Evolutionary conservation across 2,797 vertebrate species (phyloP), one percentile per base, ranked within the genome.

Genomic region (Hafferia zeledoni): DNA sequence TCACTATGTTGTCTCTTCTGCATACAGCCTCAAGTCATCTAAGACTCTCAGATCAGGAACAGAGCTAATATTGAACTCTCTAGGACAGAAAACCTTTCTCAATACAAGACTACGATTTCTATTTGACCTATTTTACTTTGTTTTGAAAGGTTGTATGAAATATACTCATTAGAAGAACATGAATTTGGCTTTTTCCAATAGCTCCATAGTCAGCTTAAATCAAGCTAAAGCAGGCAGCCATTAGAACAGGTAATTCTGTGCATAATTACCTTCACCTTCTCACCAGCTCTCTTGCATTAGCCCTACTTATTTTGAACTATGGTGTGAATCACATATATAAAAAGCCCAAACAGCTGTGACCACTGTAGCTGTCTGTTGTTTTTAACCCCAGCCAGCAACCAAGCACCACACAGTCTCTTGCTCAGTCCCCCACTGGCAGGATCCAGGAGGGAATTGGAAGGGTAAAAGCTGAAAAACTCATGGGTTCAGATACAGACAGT

Each of bases 131-230:
- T 81, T 91, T 90, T 63, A 65, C 50, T 81, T 47, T 75, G 55
- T 89, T 93, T 91, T 85, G 79, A 94, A 91, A 87, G 43, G 18
- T 60, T 81, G 20, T 81, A 41, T 90, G 37, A 83, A 93, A 88
- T 41, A 78, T 6, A 56, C 28, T 74, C 69, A 68, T 65, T 75
- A 86, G 46, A 80, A n/a, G 28, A 89, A 81, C 57, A 22, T 55
- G 82, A 75, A 91, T 81, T 52, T 86, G 25, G 23, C 39, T 61
- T 75, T 80, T 71, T 81, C 64, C 0, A 0, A 44, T 41, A 72
- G 17, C 22, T 93, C 44, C 55, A 61, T 35, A 50, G 43, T 24
- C 11, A 57, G 11, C 23, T 89, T 74, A 85, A 83, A 85, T 83
- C n/a, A 59, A 17, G 16, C n/a, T 57, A 95, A 90, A 78, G 17